Evolutionary conservation across 2,888 invertebrate species (phyloP).

Genomic region (Emmelina monodactyla): DNA sequence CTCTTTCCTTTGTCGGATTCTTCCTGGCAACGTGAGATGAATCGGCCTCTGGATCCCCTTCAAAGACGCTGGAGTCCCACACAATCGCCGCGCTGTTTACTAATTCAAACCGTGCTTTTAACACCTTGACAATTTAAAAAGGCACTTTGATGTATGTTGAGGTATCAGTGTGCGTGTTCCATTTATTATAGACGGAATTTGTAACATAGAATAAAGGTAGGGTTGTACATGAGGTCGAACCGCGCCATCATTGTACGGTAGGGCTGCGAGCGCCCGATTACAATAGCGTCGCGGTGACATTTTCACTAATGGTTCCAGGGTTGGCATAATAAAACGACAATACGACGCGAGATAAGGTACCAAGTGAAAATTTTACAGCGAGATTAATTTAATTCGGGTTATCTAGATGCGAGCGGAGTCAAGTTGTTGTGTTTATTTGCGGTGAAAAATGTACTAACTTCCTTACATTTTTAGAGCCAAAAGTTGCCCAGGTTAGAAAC

Average conservation of each 20-base stretch:
- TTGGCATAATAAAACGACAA: conserved; percentile 65
- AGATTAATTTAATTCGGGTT: conserved; percentile 53
- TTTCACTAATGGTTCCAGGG: conserved; percentile 65
- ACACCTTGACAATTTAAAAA: conserved; percentile 19
- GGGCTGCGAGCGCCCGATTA: conserved; percentile 49
- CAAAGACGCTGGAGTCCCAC: not conserved
- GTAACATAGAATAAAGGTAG: conserved; percentile 57
- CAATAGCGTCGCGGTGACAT: conserved; percentile 63
- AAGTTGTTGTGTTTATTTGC: not conserved
- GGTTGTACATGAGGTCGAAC: conserved; percentile 47
- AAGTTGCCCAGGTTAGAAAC: too few relatives aligned
- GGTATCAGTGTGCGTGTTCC: conserved; percentile 15
- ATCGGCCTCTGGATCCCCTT: not conserved
- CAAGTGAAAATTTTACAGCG: conserved; percentile 61
- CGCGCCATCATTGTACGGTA: conserved; percentile 57
- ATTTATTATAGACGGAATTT: conserved; percentile 57
- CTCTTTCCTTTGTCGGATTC: conserved; percentile 64
- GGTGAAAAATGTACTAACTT: not conserved
- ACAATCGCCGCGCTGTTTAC: conserved; percentile 9
- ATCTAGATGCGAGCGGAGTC: conserved; percentile 1
- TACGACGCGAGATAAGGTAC: conserved; percentile 62
- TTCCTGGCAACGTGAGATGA: conserved; percentile 50
- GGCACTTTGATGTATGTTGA: conserved; percentile 20
- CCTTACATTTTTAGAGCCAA: too few relatives aligned
- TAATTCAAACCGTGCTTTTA: conserved; percentile 12